Evolutionary conservation across 2,888 invertebrate genomes (phyloP).

Genomic region (Synanthedon vespiformis): DNA sequence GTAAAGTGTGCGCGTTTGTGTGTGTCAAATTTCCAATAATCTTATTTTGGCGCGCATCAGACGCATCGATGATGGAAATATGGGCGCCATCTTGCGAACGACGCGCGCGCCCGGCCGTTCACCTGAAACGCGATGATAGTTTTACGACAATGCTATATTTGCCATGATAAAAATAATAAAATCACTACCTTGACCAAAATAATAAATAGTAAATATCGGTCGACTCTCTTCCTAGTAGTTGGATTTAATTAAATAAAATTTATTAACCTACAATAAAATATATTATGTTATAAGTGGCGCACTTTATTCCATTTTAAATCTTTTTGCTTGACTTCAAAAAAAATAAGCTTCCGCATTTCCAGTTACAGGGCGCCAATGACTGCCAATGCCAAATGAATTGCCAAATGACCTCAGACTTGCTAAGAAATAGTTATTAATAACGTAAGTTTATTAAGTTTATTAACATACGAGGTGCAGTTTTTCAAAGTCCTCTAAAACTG

Average conservation of each 20-base stretch:
- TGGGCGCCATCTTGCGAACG: constrained; percentile 56
- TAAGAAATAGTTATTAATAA: too few relatives aligned
- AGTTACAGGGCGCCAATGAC: too few relatives aligned
- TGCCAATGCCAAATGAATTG: too few relatives aligned
- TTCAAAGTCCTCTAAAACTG: too few relatives aligned
- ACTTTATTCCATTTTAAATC: too few relatives aligned
- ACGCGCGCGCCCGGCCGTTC: constrained; percentile 55
- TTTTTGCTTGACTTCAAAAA: too few relatives aligned
- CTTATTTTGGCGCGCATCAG: constrained; percentile 70
- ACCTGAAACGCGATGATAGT: constrained; percentile 59
- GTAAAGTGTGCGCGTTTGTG: constrained; percentile 50
- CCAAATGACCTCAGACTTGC: too few relatives aligned
- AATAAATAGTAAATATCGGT: constrained; percentile 19
- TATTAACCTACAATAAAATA: too few relatives aligned
- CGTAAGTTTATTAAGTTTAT: too few relatives aligned
- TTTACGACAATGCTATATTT: constrained; percentile 51
- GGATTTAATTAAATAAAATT: constrained; percentile 1
- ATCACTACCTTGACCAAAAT: constrained; percentile 45
- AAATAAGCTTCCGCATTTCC: too few relatives aligned
- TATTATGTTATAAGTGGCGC: too few relatives aligned
- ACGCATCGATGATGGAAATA: constrained; percentile 60
- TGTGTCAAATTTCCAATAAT: constrained; percentile 67
- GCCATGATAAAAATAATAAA: constrained; percentile 54
- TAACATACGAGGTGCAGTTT: too few relatives aligned
- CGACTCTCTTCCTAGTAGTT: constrained; percentile 6